Evolutionary conservation across 1,140 invertebrate species (phyloP).

Genomic region (Pissodes strobi): DNA sequence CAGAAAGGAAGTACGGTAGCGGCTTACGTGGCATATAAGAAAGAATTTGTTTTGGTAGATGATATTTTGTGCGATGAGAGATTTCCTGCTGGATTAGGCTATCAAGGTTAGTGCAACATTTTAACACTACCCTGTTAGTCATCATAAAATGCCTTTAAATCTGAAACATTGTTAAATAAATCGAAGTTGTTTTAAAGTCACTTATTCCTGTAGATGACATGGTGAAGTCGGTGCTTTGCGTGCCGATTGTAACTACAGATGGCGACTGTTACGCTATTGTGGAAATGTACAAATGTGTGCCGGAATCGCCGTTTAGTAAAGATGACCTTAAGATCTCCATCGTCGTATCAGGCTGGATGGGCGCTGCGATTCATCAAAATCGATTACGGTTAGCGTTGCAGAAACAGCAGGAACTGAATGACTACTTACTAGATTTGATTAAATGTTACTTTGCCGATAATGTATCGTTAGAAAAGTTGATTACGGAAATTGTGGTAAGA

Average conservation of each 20-base stretch:
- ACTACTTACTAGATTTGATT: conserved; percentile 57
- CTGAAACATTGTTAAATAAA: no score
- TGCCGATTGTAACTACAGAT: conserved; percentile 61
- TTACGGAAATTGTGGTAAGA: conserved; percentile 62
- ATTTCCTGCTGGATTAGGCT: conserved; percentile 59
- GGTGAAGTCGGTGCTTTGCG: conserved; percentile 60
- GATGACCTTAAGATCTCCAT: conserved; percentile 55
- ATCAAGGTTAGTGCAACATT: conserved; percentile 22
- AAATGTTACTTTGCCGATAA: conserved; percentile 61
- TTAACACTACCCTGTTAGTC: neutral
- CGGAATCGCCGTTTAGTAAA: conserved; percentile 46
- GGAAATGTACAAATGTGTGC: conserved; percentile 57
- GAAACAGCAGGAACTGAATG: conserved; percentile 58
- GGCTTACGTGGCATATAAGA: conserved; percentile 60
- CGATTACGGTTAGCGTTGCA: conserved; percentile 57
- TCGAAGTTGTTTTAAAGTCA: no score
- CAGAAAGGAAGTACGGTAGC: conserved; percentile 58
- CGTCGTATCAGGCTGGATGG: conserved; percentile 60
- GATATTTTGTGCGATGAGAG: conserved; percentile 58
- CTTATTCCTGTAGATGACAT: conserved; percentile 40
- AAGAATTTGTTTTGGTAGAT: conserved; percentile 58
- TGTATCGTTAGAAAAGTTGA: conserved; percentile 59
- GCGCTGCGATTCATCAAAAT: conserved; percentile 62
- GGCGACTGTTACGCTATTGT: conserved; percentile 61
- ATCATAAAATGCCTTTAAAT: neutral